Percentiles rank a stretch among this genome's conserved stretches.
Conservation (phyloP, 1,140 invertebrate species). For the Arctopsyche grandis region DNA sequence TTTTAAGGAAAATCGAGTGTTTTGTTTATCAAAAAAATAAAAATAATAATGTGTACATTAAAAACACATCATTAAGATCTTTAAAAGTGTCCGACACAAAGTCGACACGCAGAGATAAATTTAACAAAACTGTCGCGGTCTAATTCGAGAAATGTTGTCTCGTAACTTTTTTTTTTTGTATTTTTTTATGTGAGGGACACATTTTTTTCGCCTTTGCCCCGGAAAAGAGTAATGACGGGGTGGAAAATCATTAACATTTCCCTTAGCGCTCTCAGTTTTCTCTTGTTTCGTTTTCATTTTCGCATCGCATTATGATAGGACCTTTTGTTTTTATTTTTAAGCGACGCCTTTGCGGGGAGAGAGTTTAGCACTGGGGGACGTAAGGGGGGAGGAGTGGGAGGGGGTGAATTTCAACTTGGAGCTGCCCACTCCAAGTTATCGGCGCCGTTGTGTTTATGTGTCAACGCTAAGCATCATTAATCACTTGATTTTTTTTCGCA, state of each 20-base stretch:
- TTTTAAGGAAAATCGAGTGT: too few relatives aligned
- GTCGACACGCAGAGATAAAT: slow-evolving; percentile 16
- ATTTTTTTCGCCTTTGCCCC: not conserved
- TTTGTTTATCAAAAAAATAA: too few relatives aligned
- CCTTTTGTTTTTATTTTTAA: slow-evolving; percentile 25
- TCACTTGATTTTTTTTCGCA: slow-evolving; percentile 38
- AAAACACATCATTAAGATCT: slow-evolving; percentile 6
- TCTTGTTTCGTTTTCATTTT: slow-evolving; percentile 27
- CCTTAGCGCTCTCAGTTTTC: not conserved
- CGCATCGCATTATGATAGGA: slow-evolving; percentile 21
- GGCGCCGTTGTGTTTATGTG: slow-evolving; percentile 41
- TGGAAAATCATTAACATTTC: slow-evolving; percentile 31
- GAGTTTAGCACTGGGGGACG: not conserved
- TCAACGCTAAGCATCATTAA: slow-evolving; percentile 44
- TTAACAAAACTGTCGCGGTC: slow-evolving; percentile 25
- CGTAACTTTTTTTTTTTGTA: not conserved
- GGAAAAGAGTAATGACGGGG: slow-evolving; percentile 28
- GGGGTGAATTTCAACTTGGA: slow-evolving; percentile 1
- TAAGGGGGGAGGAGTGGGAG: not conserved
- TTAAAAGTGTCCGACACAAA: slow-evolving; percentile 13
- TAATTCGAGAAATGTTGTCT: slow-evolving; percentile 23
- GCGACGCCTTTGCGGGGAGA: not conserved
- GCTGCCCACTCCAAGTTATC: slow-evolving; percentile 33
- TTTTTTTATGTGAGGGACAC: not conserved
- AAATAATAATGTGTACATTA: not conserved